Conservation (phyloP, 2,888 invertebrate genomes). For the Trissoscelio sp. region DNA sequence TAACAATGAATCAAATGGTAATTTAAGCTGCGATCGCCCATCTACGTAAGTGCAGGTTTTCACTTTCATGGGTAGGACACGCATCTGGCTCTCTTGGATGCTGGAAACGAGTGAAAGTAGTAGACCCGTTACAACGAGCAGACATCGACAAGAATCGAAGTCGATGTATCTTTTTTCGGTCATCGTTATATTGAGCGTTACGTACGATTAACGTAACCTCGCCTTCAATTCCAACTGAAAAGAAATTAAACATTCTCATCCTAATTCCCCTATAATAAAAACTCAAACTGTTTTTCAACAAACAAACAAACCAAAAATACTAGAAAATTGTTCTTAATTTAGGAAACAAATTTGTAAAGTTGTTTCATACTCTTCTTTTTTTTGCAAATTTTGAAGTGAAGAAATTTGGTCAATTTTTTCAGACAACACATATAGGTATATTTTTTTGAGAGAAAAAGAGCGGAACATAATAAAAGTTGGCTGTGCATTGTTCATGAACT, state of each 20-base stretch:
- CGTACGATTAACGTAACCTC: conserved; percentile 48
- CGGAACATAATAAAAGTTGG: conserved; percentile 1
- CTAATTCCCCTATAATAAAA: not conserved
- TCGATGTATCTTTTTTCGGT: conserved; percentile 59
- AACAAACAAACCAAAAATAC: too few species aligned
- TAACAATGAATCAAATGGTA: conserved; percentile 56
- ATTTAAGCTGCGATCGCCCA: conserved; percentile 44
- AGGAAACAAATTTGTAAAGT: too few species aligned
- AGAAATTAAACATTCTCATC: not conserved
- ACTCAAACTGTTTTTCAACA: too few species aligned
- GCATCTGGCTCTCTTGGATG: conserved; percentile 62
- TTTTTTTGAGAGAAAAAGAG: not conserved
- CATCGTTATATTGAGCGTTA: conserved; percentile 50
- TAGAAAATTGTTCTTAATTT: too few species aligned
- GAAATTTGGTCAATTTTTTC: not conserved
- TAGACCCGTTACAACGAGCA: conserved; percentile 43
- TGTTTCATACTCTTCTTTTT: too few species aligned
- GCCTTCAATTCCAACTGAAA: not conserved
- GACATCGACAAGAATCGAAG: conserved; percentile 52
- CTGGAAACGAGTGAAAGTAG: conserved; percentile 68
- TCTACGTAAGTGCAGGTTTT: conserved; percentile 72
- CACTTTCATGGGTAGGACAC: conserved; percentile 74
- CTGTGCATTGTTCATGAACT: conserved; percentile 4
- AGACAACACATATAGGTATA: not conserved
- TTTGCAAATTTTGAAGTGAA: too few species aligned